These are phyloP conservation scores for Redunca redunca DNA, from an alignment of 2,113 vertebrate species.

Conservation along the genomic window DNA sequence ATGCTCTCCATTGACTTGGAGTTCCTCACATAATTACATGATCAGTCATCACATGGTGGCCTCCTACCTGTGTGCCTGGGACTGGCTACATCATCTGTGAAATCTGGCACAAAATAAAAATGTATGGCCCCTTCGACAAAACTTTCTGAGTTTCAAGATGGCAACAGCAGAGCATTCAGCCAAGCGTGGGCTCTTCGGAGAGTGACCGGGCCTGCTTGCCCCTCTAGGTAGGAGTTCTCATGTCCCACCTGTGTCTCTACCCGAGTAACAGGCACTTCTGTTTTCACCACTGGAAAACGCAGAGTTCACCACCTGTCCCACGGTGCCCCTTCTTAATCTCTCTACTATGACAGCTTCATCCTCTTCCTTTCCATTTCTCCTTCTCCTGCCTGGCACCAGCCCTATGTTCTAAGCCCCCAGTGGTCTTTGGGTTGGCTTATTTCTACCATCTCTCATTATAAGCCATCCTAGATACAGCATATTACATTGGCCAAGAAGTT, in stretches of 20 bases:
- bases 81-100: neutral
- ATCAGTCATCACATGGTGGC: neutral
- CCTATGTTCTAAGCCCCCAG: neutral
- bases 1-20: neutral
- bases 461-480: neutral
- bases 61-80: neutral
- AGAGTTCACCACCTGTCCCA: neutral
- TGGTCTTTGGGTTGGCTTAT: neutral
- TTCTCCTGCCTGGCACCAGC: neutral
- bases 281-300: neutral
- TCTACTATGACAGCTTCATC: neutral
- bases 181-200: neutral
- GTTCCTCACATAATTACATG: neutral
- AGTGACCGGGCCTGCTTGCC: rapidly evolving
- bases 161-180: neutral
- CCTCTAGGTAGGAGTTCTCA: too few species aligned
- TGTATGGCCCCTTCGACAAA: neutral
- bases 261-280: neutral
- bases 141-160: neutral
- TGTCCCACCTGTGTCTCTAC: neutral
- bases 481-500: neutral
- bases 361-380: neutral
- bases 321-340: neutral
- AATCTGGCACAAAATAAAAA: neutral
- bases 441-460: neutral